A percentile compares a stretch with the other conserved stretches of the same genome.
Evolutionary conservation across 2,888 invertebrate genomes (phyloP).

Genomic region (Orthosia gracilis): DNA sequence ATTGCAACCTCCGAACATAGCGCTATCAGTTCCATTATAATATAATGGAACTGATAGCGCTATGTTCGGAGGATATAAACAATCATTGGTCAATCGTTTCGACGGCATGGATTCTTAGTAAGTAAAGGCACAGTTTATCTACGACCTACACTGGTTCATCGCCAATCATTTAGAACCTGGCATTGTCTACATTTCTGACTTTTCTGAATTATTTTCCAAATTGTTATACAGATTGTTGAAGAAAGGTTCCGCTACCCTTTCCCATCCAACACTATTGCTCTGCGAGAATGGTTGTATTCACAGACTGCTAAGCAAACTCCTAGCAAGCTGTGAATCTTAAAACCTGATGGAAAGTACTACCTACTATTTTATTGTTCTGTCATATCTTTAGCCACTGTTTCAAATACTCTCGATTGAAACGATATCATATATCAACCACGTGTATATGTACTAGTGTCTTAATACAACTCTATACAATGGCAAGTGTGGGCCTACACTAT

Average conservation of each 20-base stretch:
- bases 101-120: neutral
- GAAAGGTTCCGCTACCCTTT: no score
- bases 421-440: neutral
- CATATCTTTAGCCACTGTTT: no score
- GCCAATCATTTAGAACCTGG: neutral
- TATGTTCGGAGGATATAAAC: no score
- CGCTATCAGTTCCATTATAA: slow-evolving; percentile 17
- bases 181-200: neutral
- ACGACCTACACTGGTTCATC: neutral
- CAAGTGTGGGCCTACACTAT: slow-evolving; percentile 47
- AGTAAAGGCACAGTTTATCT: neutral
- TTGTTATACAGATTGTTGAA: neutral
- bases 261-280: neutral
- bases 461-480: slow-evolving; percentile 10
- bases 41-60: no score
- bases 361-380: no score
- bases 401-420: neutral
- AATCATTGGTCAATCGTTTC: slow-evolving; percentile 9
- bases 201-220: neutral
- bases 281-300: no score
- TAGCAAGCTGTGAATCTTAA: no score
- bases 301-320: no score
- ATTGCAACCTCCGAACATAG: slow-evolving; percentile 1
- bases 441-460: neutral
- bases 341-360: no score